Base-by-base conservation (phyloP, 2,797 vertebrate species). In the Mustela erminea region DNA sequence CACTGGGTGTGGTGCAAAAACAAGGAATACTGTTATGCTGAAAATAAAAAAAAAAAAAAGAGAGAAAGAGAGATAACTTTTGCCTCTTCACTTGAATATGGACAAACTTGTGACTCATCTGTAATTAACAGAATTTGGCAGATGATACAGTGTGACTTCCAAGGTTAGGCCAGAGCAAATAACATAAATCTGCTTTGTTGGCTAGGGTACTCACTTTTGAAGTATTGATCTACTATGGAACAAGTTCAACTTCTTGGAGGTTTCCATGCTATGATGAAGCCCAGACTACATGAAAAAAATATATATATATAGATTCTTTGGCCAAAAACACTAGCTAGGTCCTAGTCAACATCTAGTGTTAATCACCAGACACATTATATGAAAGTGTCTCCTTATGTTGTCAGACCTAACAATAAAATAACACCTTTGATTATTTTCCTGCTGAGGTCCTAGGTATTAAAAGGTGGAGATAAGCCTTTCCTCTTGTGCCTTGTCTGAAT, bases 221-320 rank as follows among this genome's bases (percentile, higher is more conserved):
- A 84, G 12, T 66, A 14, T 46, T 78, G 27, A n/a, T 78, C 62
- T 38, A 41, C 7, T 60, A 20, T 27, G 32, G 21, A 81, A 86
- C 74, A 84, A 70, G 23, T 87, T 25, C 7, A 46, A 29, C 18
- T 90, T 84, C 27, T 60, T 18, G 20, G 4, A 75, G 80, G 38
- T 4, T 68, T 62, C 18, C n/a, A 38, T 52, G 14, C 35, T 85
- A 4, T 14, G 21, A 97, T 3, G 14, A 46, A 87, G 15, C 25
- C 25, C 60, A 93, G n/a, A 52, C n/a, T 60, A 52, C 1, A 43
- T 18, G 25, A 17, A 66, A 25, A 75, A 5, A 96, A 6, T n/a
- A n/a, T n/a, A n/a, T n/a, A n/a, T n/a, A n/a, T 29, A 6, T 32
- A 60, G 1, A 0, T 75, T 2, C 3, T 35, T 5, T 60, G 29